Conservation (phyloP, 2,113 vertebrate species). For the Eleginops maclovinus region DNA sequence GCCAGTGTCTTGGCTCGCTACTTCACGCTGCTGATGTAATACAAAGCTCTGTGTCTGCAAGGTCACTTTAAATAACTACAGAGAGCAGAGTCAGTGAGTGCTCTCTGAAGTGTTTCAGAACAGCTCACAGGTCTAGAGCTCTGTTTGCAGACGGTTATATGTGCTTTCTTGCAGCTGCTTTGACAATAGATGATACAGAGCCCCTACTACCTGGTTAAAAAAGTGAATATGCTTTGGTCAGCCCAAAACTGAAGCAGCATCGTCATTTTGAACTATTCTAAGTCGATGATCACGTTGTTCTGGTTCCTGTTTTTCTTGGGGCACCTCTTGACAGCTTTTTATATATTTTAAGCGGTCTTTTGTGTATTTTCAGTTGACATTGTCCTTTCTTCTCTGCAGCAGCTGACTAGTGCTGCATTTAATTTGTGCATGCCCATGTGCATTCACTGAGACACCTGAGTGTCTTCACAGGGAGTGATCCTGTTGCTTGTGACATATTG, state of each 20-base stretch:
- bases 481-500: conserved; percentile 48
- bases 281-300: too few relatives aligned
- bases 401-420: background rate
- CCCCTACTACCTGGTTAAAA: too few relatives aligned
- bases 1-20: conserved; percentile 9
- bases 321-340: too few relatives aligned
- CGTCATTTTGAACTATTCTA: too few relatives aligned
- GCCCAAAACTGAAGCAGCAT: too few relatives aligned
- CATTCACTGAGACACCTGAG: background rate
- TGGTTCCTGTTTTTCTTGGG: too few relatives aligned
- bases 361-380: background rate
- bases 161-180: too few relatives aligned
- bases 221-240: too few relatives aligned
- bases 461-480: conserved; percentile 47
- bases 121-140: too few relatives aligned
- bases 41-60: conserved; percentile 28
- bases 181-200: too few relatives aligned
- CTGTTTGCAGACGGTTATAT: too few relatives aligned
- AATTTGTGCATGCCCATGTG: background rate
- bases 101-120: too few relatives aligned
- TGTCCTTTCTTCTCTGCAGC: background rate
- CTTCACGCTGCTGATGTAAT: conserved; percentile 1
- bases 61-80: conserved; percentile 34
- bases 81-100: background rate
- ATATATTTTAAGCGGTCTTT: background rate